Evolutionary conservation across 2,797 vertebrate species (phyloP).

Genomic region (Pampus argenteus): DNA sequence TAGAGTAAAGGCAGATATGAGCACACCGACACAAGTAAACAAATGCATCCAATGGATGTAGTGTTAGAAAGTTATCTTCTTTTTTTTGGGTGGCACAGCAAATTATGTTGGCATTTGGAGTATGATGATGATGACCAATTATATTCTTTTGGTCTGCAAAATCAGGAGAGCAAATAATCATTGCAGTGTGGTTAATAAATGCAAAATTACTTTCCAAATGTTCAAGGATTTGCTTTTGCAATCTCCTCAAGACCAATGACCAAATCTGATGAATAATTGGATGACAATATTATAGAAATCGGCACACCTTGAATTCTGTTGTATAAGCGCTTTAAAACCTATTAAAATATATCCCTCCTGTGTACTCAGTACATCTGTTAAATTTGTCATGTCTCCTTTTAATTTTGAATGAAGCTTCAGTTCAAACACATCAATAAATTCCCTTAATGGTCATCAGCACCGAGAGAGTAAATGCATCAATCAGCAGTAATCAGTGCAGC

Average conservation of each 20-base stretch:
- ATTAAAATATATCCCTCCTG: background rate
- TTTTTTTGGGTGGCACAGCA: conserved; percentile 1
- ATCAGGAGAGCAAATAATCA: conserved; percentile 24
- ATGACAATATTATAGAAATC: conserved; percentile 28
- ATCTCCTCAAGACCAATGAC: conserved; percentile 9
- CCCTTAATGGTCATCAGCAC: conserved; percentile 19
- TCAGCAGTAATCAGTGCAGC: conserved; percentile 47
- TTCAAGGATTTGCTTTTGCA: conserved; percentile 13
- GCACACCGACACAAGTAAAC: conserved; percentile 30
- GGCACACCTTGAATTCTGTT: conserved; percentile 13
- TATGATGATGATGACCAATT: conserved; percentile 13
- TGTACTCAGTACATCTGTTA: background rate
- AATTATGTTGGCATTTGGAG: conserved; percentile 28
- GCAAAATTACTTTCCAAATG: conserved; percentile 20
- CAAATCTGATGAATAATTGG: conserved; percentile 16
- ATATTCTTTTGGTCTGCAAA: conserved; percentile 22
- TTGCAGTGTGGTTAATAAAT: conserved; percentile 17
- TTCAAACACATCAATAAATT: conserved; percentile 40
- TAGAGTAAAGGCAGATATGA: conserved; percentile 41
- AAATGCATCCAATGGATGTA: conserved; percentile 10
- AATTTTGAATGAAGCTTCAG: conserved; percentile 23
- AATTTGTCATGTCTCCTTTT: conserved; percentile 17
- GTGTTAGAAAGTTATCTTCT: conserved; percentile 15
- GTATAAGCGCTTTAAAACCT: background rate
- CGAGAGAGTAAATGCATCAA: conserved; percentile 40